Base-by-base conservation (phyloP, 2,888 invertebrate genomes). In the Polydrusus tereticollis region DNA sequence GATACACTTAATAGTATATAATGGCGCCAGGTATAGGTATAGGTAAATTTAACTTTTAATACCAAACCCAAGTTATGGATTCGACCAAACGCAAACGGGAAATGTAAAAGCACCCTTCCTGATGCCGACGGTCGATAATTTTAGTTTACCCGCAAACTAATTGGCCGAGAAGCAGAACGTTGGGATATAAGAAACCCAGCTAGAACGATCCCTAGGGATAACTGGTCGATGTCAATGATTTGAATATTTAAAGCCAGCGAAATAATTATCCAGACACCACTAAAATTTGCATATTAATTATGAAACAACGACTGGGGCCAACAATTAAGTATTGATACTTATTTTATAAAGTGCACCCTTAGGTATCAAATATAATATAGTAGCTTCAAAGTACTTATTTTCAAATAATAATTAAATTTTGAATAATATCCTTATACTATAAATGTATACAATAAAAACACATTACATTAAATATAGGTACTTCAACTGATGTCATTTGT, bases 261-360 rank as follows among this genome's bases (percentile, higher is more conserved):
- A 50, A 50, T 50, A 50, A 50, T 50, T 50, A 50, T 50, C 50
- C 23, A 50, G 26, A 50, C 26, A 26, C 50, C 50, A 50, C 26
- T 50, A 50, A 14, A 23, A 50, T 50, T 50, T 50, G 26, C 50
- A 50, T 50, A 50, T 50, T 50, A 26, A 50, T 50, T 50, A 50
- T n/a, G 14, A 7, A 12, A 26, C 14, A 26, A 50, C 26, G 26
- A 10, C 7, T 2, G 8, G 45, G 20, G 8, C 45, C 18, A 20
- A 6, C 4, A n/a, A 5, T 1, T 12, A 4, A 21, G 20, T 47
- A 47, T 47, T 47, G 47, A 21, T 20, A 47, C 23, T 10, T n/a
- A 38, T 38, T 47, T 21, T 2, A 21, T 47, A 47, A 21, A n/a
- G n/a, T n/a, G n/a, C n/a, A n/a, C n/a, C n/a, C n/a, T n/a, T n/a